Conservation (phyloP, 1,140 invertebrate genomes). For the Tetragonula clypearis region DNA sequence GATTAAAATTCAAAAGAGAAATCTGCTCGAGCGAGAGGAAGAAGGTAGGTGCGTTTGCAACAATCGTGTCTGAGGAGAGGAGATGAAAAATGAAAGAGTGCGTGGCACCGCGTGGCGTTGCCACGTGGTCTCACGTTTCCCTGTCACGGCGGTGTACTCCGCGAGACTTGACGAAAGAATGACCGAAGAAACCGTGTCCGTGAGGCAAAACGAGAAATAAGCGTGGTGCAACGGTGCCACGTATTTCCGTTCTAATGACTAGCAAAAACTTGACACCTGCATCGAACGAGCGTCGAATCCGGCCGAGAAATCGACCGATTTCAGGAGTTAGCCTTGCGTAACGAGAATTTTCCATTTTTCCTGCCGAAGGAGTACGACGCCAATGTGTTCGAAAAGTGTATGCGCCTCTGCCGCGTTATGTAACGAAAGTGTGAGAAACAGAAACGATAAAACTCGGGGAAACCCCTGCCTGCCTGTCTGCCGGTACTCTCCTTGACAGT, state of each 20-base stretch:
- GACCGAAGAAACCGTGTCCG: conserved; percentile 8
- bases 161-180: conserved; percentile 17
- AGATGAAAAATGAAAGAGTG: not conserved
- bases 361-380: not conserved
- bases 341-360: conserved; percentile 67
- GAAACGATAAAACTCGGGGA: conserved; percentile 50
- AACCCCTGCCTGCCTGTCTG: conserved; percentile 19
- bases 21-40: too few relatives aligned
- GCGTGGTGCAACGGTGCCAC: conserved; percentile 50
- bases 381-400: conserved; percentile 41
- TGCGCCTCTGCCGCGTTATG: conserved; percentile 26
- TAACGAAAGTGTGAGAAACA: conserved; percentile 43
- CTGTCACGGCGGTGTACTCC: not conserved
- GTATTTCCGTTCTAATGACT: conserved; percentile 57
- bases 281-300: conserved; percentile 43
- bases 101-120: too few relatives aligned
- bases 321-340: conserved; percentile 65
- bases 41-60: not conserved
- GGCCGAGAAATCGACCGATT: conserved; percentile 63
- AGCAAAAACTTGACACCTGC: conserved; percentile 52
- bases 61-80: not conserved
- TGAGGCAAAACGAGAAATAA: conserved; percentile 42
- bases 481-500: conserved; percentile 15
- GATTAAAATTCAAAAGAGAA: too few relatives aligned
- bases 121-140: not conserved